Percentiles rank a stretch among this genome's conserved stretches.
These are phyloP conservation scores for Apis dorsata DNA, from an alignment of 1,140 invertebrate genomes.

Conservation along the genomic window DNA sequence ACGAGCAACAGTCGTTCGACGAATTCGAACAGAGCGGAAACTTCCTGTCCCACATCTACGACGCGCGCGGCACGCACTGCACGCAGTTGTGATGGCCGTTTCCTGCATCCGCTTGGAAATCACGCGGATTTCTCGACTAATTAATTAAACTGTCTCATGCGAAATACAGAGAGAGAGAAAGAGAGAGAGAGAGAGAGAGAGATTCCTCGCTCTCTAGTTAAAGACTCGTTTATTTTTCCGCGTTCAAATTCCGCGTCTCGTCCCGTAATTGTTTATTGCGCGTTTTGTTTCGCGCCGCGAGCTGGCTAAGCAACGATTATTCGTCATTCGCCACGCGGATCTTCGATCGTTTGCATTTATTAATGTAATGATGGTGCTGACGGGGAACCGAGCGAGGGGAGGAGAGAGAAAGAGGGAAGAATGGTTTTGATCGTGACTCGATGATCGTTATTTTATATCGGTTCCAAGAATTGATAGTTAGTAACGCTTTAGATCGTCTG, in stretches of 20 bases:
- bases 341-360: not conserved
- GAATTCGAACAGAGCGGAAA: slow-evolving; percentile 35
- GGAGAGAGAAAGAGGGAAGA: not conserved
- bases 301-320: not conserved
- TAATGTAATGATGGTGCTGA: not conserved
- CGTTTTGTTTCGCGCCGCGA: not conserved
- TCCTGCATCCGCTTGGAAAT: slow-evolving; percentile 56
- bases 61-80: not conserved
- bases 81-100: slow-evolving; percentile 41
- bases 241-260: not conserved
- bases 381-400: not conserved
- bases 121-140: slow-evolving; percentile 26
- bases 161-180: not conserved
- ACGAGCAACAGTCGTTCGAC: not conserved
- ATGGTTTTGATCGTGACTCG: not conserved
- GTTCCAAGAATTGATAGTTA: not conserved
- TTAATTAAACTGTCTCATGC: too few relatives aligned
- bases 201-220: too few relatives aligned
- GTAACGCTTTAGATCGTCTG: not conserved
- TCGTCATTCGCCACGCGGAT: not conserved
- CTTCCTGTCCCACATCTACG: slow-evolving; percentile 48
- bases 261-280: not conserved
- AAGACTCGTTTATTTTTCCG: not conserved
- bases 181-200: not conserved
- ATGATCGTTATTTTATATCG: not conserved